These are phyloP conservation scores for Pollimyrus isidori DNA, from an alignment of 2,113 vertebrate species.

Conservation along the genomic window DNA sequence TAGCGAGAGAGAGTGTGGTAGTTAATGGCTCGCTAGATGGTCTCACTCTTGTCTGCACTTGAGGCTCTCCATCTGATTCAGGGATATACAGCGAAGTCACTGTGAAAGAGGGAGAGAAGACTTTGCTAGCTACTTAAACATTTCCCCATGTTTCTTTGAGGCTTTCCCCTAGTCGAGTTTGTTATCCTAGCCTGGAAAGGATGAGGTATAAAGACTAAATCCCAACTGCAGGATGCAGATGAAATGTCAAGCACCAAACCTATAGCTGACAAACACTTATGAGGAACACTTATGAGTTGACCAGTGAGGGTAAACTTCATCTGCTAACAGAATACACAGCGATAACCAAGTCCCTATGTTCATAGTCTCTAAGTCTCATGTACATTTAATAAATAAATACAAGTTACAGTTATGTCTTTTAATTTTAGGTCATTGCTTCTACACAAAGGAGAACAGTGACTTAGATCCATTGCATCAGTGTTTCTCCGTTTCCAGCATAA, in stretches of 20 bases:
- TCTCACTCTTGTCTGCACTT: not conserved
- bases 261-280: not conserved
- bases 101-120: not conserved
- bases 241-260: not conserved
- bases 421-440: not conserved
- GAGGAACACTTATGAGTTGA: not conserved
- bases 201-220: not conserved
- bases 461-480: not conserved
- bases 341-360: not conserved
- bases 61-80: not conserved
- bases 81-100: not conserved
- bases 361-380: not conserved
- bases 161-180: not conserved
- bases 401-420: not conserved
- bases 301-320: not conserved
- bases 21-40: not conserved
- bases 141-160: not conserved
- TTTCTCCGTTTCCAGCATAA: not conserved
- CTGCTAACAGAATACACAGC: not conserved
- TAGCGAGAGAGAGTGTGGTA: not conserved
- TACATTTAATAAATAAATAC: not conserved
- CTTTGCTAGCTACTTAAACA: not conserved
- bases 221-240: not conserved
- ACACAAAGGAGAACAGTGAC: not conserved
- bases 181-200: not conserved